These are phyloP conservation scores for Ichneumon xanthorius DNA, from an alignment of 2,888 invertebrate species.

Conservation along the genomic window DNA sequence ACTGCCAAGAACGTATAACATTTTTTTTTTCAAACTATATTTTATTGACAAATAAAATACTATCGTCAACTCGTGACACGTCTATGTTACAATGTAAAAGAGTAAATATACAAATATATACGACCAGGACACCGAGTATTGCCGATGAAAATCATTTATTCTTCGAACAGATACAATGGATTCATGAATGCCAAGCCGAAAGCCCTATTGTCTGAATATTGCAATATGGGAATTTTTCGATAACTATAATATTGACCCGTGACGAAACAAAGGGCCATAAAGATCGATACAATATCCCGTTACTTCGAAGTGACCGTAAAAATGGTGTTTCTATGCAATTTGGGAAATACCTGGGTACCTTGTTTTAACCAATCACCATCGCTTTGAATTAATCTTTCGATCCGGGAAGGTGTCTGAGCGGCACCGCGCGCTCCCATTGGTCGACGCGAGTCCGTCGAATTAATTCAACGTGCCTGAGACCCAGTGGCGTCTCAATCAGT, in stretches of 20 bases:
- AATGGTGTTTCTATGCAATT: not conserved
- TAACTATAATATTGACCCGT: not conserved
- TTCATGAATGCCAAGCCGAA: not conserved
- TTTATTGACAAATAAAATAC: not conserved
- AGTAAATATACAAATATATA: not conserved
- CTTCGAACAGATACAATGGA: not conserved
- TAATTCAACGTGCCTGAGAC: not conserved
- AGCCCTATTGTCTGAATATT: not conserved
- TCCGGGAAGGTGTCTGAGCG: not conserved
- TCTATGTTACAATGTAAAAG: not conserved
- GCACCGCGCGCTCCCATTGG: conserved; percentile 4
- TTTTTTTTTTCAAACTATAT: not conserved
- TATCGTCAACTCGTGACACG: not conserved
- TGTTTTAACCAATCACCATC: not conserved
- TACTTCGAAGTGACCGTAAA: not conserved
- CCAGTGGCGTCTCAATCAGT: conserved; percentile 2
- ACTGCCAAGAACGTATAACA: not conserved
- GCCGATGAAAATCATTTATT: not conserved
- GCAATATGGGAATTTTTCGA: not conserved
- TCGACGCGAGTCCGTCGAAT: not conserved
- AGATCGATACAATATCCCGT: not conserved
- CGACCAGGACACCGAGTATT: not conserved
- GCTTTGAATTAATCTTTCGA: not conserved
- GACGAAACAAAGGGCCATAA: not conserved
- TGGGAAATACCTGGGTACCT: not conserved